Conservation (phyloP, 2,888 invertebrate genomes). For the Uloborus plumipes region DNA sequence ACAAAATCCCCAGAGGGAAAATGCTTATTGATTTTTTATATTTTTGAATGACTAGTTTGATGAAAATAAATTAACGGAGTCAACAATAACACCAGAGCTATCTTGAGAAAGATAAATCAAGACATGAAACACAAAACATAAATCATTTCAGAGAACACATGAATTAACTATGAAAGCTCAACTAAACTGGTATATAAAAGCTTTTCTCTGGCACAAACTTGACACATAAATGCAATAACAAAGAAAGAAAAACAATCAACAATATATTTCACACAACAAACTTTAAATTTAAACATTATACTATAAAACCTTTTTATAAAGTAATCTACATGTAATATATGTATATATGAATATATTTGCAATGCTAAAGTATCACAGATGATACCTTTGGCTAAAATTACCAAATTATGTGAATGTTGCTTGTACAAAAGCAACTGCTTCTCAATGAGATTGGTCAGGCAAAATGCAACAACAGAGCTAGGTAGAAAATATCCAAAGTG, state of each 20-base stretch:
- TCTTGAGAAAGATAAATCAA: too few relatives aligned
- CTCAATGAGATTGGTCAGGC: constrained; percentile 13
- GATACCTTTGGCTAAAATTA: constrained; percentile 64
- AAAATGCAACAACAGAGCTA: constrained; percentile 11
- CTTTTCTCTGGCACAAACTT: constrained; percentile 22
- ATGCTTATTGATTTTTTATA: too few relatives aligned
- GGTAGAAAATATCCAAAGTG: not conserved
- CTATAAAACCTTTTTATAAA: constrained; percentile 58
- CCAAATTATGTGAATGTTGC: constrained; percentile 47
- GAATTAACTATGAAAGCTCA: too few relatives aligned
- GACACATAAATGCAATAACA: constrained; percentile 24
- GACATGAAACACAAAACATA: too few relatives aligned
- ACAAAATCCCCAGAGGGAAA: too few relatives aligned
- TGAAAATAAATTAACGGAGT: too few relatives aligned
- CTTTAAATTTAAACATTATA: constrained; percentile 27
- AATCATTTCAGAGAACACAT: too few relatives aligned
- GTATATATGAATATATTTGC: constrained; percentile 40
- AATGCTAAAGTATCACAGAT: constrained; percentile 64
- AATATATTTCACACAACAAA: constrained; percentile 36
- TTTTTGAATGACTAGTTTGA: too few relatives aligned
- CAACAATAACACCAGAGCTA: too few relatives aligned
- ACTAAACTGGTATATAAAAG: too few relatives aligned
- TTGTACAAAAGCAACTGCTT: constrained; percentile 34
- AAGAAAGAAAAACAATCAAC: constrained; percentile 28
- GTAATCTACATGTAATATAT: constrained; percentile 49